Evolutionary conservation across 2,888 invertebrate species (phyloP), one percentile per base, ranked within the genome.

Genomic region (Noctua pronuba): DNA sequence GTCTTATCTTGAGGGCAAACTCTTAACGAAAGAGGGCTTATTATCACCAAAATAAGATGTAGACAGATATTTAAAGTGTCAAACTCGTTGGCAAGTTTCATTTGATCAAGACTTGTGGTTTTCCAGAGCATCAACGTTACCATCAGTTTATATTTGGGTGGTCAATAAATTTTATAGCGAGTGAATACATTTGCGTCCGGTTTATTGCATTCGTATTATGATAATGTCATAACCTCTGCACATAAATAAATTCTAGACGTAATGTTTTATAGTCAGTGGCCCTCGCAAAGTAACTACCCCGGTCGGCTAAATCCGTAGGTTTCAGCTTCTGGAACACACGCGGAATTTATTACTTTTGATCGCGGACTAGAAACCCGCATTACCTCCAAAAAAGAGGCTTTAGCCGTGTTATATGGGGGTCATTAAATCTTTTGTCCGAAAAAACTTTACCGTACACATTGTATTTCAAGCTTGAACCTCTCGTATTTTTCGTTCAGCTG

Each of bases 181-280:
- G 90, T 88, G 89, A 92, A 92, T 92, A 87, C 89, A 93, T 92
- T 90, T 89, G 89, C 85, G 88, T 83, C 86, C 83, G 88, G 92
- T 94, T 94, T 94, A 95, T 93, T 92, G 92, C 92, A 90, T 90
- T 90, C 86, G 86, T 92, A 93, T 94, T 92, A 94, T 90, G 90
- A 92, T 94, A 93, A 93, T 93, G 91, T 92, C 91, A 93, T 93
- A 93, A 93, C 91, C 89, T 91, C 87, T 83, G 88, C 60, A 72
- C 75, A 92, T 92, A 93, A 93, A 93, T 94, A 93, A 92, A 92
- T 91, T 89, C 88, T 86, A 89, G 88, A 90, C 90, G 91, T 93
- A 92, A 92, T 90, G 87, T 94, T 94, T 93, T 94, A 94, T 91
- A 86, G 87, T 85, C 85, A 84, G 80, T 84, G 86, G 86, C 84